Base-by-base conservation (phyloP, 2,797 vertebrate species). In the Arctocebus calabarensis region DNA sequence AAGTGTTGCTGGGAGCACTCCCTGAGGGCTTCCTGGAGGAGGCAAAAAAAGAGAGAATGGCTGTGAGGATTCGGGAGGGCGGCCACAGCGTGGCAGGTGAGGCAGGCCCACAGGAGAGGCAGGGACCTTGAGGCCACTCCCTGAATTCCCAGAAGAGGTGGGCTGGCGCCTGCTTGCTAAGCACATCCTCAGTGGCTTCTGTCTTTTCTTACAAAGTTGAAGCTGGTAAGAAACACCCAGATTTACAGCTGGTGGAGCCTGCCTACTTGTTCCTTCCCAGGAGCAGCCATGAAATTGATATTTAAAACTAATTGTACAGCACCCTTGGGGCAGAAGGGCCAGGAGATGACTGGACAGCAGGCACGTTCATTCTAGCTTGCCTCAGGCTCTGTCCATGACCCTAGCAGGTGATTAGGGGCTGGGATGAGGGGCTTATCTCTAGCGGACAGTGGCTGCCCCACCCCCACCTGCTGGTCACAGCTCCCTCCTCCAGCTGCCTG, bases 221-320 rank as follows among this genome's bases (percentile, higher is more conserved):
- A 40, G 84, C 25, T 16, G 4, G 64, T 61, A 7, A 25, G 52
- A 97, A 97, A 94, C 94, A 96, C 94, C 88, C 97, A 93, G 90
- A 93, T 97, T 95, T 94, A 87, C 94, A 97, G 98, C 96, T 96
- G 98, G 97, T 95, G 96, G 96, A 94, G 1, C 98, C 98, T 90
- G 97, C 95, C 98, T 97, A 90, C 97, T 96, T 75, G 96, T 99
- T 99, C 98, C 99, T 98, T 98, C 98, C 98, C 98, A 96, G 98
- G 98, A 99, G 98, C 98, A 61, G 57, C 99, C 98, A 96, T 99
- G 99, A 99, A 99, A 99, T 99, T 99, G 99, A 99, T 99, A 99
- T 99, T 99, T 99, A 98, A 99, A 99, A 99, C 98, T 99, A 99
- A 99, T 99, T 99, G 99, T 98, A 98, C 96, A 0, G 82, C 0